Evolutionary conservation across 2,113 vertebrate genomes (phyloP), one percentile per base, ranked within the genome.

Genomic region (Symphodus melops): DNA sequence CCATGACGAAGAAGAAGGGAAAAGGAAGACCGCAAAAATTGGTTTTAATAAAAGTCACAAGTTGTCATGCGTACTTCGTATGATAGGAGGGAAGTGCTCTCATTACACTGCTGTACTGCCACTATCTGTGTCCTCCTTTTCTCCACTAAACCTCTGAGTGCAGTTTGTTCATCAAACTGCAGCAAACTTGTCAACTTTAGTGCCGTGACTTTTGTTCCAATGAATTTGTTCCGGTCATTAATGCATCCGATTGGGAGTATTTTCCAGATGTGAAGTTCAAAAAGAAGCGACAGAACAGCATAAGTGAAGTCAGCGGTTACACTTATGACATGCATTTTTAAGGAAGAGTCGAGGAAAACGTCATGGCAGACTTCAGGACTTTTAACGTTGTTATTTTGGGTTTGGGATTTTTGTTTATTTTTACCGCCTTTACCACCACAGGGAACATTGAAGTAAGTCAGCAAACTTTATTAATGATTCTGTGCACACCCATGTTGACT

Each of bases 391-490:
- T 95, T 13, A 39, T 94, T 83, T 77, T 95, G 82, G 94, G 95
- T 62, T 62, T 95, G 36, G 93, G 93, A 0, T 95, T 95, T 87
- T 20, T 95, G 73, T 81, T 95, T 1, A 86, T 95, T 76, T 95
- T 95, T 41, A 94, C 94, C 41, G 94, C 95, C 5, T 95, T 95
- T 82, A 95, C 93, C 23, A 95, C 95, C 2, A 94, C 93, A 69
- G 95, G 94, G 16, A 95, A 95, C 84, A 62, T 95, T 25, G 94
- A 94, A 85, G 94, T 95, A 86, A 94, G 93, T 90, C 5, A 1
- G 16, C 3, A 57, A 25, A 17, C 37, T 36, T 37, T 13, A 25
- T 42, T 8, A 19, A 1, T 2, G n/a, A 1, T n/a, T 48, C 23
- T 46, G 39, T 68, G 14, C 37, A 9, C 23, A 39, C 6, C 6